A percentile compares a stretch with the other conserved stretches of the same genome.
Conservation (phyloP, 1,140 invertebrate species). For the Heliconius hermathena region DNA sequence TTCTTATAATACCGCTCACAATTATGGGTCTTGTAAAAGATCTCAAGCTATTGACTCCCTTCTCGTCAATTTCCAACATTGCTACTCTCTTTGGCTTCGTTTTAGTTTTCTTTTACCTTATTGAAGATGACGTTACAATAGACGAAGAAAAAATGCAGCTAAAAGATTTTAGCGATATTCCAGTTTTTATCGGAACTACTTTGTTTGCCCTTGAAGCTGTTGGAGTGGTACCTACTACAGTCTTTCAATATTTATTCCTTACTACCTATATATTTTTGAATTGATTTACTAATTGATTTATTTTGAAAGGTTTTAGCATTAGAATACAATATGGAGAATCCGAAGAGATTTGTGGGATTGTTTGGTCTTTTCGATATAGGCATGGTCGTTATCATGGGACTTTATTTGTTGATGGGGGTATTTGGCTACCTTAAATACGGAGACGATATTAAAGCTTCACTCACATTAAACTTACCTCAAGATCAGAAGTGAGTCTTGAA, state of each 20-base stretch:
- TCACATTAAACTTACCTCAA: constrained; percentile 86
- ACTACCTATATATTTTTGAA: background rate
- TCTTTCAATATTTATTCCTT: background rate
- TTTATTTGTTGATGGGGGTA: constrained; percentile 88
- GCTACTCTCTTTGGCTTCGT: constrained; percentile 85
- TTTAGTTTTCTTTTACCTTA: constrained; percentile 88
- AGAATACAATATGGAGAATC: constrained; percentile 90
- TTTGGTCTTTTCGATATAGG: constrained; percentile 87
- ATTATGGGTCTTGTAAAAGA: constrained; percentile 88
- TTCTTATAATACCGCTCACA: constrained; percentile 86
- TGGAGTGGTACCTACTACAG: constrained; percentile 82
- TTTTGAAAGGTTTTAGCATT: constrained; percentile 83
- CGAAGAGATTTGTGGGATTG: constrained; percentile 85
- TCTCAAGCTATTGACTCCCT: constrained; percentile 87
- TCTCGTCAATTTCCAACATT: constrained; percentile 88
- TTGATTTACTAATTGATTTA: background rate
- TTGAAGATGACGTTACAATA: constrained; percentile 81
- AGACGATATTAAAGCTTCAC: constrained; percentile 80
- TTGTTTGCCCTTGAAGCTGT: constrained; percentile 93
- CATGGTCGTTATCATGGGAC: constrained; percentile 85
- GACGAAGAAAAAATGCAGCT: constrained; percentile 69
- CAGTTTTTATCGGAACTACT: constrained; percentile 89
- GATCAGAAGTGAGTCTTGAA: constrained; percentile 76
- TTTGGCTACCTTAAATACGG: constrained; percentile 90
- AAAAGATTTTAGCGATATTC: constrained; percentile 76